Evolutionary conservation across 35 echinoderm and acorn worm genomes (phyloP).

Genomic region (Apostichopus parvimensis): DNA sequence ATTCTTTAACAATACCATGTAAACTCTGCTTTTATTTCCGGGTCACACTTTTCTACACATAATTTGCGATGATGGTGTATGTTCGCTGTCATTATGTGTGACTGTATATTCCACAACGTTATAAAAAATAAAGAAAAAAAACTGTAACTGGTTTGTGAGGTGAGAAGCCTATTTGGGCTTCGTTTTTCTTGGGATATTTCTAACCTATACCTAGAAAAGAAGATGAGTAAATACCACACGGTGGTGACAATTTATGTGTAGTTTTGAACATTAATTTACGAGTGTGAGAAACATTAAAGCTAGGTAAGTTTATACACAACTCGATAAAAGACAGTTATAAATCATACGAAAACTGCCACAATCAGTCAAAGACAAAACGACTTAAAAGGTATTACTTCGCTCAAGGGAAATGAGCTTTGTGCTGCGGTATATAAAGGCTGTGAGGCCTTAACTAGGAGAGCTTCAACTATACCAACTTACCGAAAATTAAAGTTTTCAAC

Average conservation of each 20-base stretch:
- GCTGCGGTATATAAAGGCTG: background rate
- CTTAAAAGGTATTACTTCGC: background rate
- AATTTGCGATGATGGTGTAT: no score
- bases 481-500: no score
- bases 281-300: background rate
- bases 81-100: no score
- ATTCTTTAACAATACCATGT: no score
- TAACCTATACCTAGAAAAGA: no score
- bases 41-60: no score
- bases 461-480: background rate
- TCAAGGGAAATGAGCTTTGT: background rate
- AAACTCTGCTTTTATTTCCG: no score
- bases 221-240: background rate
- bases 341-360: background rate
- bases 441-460: background rate
- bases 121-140: no score
- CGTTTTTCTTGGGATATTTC: no score
- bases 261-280: background rate
- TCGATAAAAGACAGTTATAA: background rate
- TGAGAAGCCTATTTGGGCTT: no score
- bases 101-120: no score
- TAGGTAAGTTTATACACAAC: background rate
- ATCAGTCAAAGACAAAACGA: background rate
- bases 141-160: no score
- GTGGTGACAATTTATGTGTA: background rate